Conservation (phyloP, 2,888 invertebrate genomes). For the Fragum sueziense region DNA sequence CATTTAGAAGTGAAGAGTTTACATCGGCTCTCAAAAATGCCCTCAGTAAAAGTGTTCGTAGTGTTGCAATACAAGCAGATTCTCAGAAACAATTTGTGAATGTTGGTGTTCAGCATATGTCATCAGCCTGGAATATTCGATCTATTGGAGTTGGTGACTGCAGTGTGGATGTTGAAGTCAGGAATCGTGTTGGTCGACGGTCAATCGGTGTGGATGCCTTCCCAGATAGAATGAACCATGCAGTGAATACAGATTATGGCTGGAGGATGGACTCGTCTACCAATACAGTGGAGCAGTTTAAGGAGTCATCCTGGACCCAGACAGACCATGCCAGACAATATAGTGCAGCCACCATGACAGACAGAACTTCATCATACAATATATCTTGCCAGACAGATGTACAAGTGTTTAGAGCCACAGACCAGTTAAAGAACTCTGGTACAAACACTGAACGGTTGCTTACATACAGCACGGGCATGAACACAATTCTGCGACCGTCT, state of each 20-base stretch:
- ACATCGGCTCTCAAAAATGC: slow-evolving; percentile 73
- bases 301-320: slow-evolving; percentile 67
- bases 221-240: slow-evolving; percentile 68
- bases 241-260: slow-evolving; percentile 71
- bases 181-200: slow-evolving; percentile 68
- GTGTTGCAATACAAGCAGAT: slow-evolving; percentile 75
- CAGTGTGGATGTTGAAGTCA: slow-evolving; percentile 77
- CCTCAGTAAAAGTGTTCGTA: slow-evolving; percentile 77
- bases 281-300: slow-evolving; percentile 69
- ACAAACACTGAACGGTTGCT: slow-evolving; percentile 65
- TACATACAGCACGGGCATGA: slow-evolving; percentile 65
- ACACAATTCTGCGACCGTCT: slow-evolving; percentile 67
- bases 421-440: slow-evolving; percentile 65
- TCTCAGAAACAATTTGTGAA: slow-evolving; percentile 63
- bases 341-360: slow-evolving; percentile 76
- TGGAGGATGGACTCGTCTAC: slow-evolving; percentile 74
- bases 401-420: slow-evolving; percentile 69
- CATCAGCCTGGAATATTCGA: slow-evolving; percentile 57
- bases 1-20: slow-evolving; percentile 76
- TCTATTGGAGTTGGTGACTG: slow-evolving; percentile 77
- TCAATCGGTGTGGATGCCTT: slow-evolving; percentile 74
- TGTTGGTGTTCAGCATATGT: slow-evolving; percentile 62
- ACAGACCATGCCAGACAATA: slow-evolving; percentile 69
- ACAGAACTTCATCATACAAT: slow-evolving; percentile 45
- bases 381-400: slow-evolving; percentile 72